Conservation (phyloP, 1,140 invertebrate genomes). For the Oedothorax gibbosus region DNA sequence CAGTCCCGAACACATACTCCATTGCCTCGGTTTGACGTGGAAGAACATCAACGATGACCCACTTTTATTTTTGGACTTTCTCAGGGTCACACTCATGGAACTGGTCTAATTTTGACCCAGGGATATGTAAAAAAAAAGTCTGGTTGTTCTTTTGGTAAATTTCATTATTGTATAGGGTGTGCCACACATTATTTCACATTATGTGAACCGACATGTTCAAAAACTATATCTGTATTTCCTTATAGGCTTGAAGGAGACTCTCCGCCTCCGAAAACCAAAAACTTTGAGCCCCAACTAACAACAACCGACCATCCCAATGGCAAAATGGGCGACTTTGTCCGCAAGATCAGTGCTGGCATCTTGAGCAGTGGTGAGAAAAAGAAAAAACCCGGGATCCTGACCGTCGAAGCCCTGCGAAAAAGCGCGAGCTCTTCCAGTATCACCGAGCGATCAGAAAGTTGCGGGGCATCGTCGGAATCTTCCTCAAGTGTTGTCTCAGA, state of each 20-base stretch:
- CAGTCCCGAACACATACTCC: too few relatives aligned
- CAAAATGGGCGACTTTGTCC: constrained; percentile 38
- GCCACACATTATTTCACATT: too few relatives aligned
- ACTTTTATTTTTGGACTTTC: too few relatives aligned
- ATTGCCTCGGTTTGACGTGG: too few relatives aligned
- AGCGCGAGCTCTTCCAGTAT: constrained; percentile 47
- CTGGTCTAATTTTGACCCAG: too few relatives aligned
- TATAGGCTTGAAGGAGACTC: neutral
- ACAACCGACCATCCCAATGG: constrained; percentile 11
- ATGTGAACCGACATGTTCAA: too few relatives aligned
- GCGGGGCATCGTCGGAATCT: constrained; percentile 16
- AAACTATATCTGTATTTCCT: neutral
- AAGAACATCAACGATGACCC: too few relatives aligned
- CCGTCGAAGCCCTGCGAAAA: constrained; percentile 35
- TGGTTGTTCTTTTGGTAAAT: too few relatives aligned
- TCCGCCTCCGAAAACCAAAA: constrained; percentile 1
- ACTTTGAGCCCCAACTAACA: neutral
- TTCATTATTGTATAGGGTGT: too few relatives aligned
- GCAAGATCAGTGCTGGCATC: constrained; percentile 48
- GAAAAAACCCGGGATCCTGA: constrained; percentile 23
- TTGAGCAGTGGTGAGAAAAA: constrained; percentile 12
- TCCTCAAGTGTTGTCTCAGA: constrained; percentile 36
- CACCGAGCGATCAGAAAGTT: constrained; percentile 1
- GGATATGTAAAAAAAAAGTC: too few relatives aligned
- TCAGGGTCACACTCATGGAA: too few relatives aligned